phyloP scores from a whole-genome alignment of 2,888 invertebrate species.

The Salpingus planirostris region DNA sequence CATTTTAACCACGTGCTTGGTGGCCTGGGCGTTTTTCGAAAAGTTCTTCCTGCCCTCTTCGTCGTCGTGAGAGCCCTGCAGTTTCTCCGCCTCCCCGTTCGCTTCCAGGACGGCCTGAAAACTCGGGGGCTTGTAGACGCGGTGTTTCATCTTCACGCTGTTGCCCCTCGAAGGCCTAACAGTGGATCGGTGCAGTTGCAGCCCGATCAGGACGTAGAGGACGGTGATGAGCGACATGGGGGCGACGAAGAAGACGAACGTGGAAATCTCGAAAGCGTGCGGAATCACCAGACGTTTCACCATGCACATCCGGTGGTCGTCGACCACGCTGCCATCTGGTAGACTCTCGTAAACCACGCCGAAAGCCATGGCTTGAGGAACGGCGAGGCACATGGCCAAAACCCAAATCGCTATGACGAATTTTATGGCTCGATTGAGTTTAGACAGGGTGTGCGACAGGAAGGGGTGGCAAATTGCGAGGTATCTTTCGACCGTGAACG shows the following conservation, averaged over 20 bases:
- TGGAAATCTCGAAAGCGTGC: conserved; percentile 46
- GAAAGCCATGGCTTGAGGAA: conserved; percentile 74
- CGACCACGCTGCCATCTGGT: conserved; percentile 23
- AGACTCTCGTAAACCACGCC: conserved; percentile 50
- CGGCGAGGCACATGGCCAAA: conserved; percentile 61
- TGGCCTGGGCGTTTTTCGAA: conserved; percentile 36
- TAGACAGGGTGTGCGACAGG: conserved; percentile 73
- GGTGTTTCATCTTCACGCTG: conserved; percentile 36
- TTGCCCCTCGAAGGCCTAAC: conserved; percentile 31
- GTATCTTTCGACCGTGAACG: conserved; percentile 83
- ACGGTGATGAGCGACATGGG: conserved; percentile 52
- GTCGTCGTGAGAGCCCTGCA: conserved; percentile 23
- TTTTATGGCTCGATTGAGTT: conserved; percentile 70
- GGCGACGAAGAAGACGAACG: conserved; percentile 50
- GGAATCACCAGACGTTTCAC: conserved; percentile 37
- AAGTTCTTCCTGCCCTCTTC: conserved; percentile 40
- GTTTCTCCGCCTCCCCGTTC: conserved; percentile 3
- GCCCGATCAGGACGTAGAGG: conserved; percentile 45
- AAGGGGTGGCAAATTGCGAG: conserved; percentile 83
- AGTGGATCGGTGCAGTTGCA: conserved; percentile 38
- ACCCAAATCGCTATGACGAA: conserved; percentile 69
- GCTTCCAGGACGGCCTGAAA: conserved; percentile 21
- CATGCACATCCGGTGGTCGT: conserved; percentile 34
- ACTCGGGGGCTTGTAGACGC: conserved; percentile 24
- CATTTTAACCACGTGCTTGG: conserved; percentile 49